Conservation (phyloP, 2,113 vertebrate species). For the Calyptommatus sinebrachiatus region DNA sequence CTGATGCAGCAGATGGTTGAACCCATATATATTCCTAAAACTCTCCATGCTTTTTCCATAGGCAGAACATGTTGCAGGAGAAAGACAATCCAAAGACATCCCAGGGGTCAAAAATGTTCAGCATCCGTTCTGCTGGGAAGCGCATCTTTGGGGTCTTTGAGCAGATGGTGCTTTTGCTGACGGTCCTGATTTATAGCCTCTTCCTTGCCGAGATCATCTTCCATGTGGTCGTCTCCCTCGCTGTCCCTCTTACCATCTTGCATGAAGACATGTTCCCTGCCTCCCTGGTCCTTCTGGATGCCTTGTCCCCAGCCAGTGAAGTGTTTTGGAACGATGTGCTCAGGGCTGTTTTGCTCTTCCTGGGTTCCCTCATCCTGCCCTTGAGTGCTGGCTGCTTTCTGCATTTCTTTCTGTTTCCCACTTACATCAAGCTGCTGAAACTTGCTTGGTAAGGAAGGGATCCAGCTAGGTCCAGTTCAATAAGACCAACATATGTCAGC, state of each 20-base stretch:
- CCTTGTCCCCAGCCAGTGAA: neutral
- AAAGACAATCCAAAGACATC: accelerated
- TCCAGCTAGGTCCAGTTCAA: neutral
- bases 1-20: no score
- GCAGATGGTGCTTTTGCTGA: neutral
- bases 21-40: neutral
- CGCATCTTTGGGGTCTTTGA: neutral
- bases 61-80: neutral
- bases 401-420: constrained; percentile 12
- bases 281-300: neutral
- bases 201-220: neutral
- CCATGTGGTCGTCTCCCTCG: neutral
- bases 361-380: neutral
- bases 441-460: neutral
- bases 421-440: constrained; percentile 1
- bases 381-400: neutral
- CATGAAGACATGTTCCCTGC: constrained; percentile 10
- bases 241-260: neutral
- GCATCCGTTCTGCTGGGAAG: neutral
- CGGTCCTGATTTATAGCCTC: neutral
- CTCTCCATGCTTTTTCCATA: neutral
- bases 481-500: neutral
- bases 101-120: accelerated
- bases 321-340: neutral
- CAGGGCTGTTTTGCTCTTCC: neutral